phyloP scores from a whole-genome alignment of 2,888 invertebrate species.

The Drosophila stalkeri region DNA sequence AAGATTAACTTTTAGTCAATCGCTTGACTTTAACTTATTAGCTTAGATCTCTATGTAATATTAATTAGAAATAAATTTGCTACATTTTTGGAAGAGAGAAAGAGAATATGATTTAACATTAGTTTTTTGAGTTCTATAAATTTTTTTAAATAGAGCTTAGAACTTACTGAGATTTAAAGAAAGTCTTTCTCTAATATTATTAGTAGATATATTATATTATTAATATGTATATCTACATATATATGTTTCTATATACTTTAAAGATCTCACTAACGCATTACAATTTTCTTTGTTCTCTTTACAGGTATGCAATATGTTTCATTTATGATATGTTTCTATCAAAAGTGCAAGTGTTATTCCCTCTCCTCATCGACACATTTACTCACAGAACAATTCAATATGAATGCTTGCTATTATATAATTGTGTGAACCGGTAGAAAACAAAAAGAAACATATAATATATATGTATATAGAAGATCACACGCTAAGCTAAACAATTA shows the following conservation, averaged over 20 bases:
- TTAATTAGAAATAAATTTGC: no score
- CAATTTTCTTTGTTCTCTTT: conserved; percentile 14
- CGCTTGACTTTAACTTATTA: no score
- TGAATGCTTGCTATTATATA: conserved; percentile 31
- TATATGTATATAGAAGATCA: conserved; percentile 16
- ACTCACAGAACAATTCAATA: conserved; percentile 1
- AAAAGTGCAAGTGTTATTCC: conserved; percentile 8
- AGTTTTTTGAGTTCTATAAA: not conserved
- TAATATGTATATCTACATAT: no score
- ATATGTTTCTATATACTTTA: not conserved
- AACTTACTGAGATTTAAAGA: not conserved
- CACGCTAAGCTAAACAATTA: conserved; percentile 9
- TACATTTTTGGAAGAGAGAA: no score
- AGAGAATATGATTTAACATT: no score
- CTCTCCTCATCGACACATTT: not conserved
- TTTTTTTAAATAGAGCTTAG: not conserved
- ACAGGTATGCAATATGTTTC: conserved; percentile 23
- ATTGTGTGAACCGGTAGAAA: conserved; percentile 39
- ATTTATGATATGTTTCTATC: conserved; percentile 1
- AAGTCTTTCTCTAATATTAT: no score
- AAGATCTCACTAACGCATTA: not conserved
- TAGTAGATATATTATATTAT: no score
- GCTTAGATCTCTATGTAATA: no score
- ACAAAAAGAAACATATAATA: no score
- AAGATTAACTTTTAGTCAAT: not conserved